phyloP scores from a whole-genome alignment of 2,113 vertebrate species.

The Castor canadensis region DNA sequence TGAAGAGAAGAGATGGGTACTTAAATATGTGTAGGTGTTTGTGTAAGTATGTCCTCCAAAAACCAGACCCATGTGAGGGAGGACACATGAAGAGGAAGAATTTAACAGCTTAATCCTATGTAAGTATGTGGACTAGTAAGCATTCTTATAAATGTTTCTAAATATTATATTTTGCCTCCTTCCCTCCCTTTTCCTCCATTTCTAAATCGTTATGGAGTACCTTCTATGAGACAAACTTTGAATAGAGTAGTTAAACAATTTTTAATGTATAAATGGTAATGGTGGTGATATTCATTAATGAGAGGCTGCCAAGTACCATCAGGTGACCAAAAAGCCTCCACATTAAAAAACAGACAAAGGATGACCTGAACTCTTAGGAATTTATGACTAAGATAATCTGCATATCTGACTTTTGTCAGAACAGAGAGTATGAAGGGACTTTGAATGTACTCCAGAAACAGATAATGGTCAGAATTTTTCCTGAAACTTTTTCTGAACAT shows the following conservation, averaged over 20 bases:
- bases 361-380: not conserved
- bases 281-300: not conserved
- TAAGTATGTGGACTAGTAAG: not conserved
- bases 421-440: not conserved
- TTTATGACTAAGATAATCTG: not conserved
- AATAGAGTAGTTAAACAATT: not conserved
- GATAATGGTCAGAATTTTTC: not conserved
- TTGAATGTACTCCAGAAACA: conserved; percentile 5
- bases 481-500: not conserved
- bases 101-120: not conserved
- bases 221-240: not conserved
- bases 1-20: not conserved
- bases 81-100: not conserved
- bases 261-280: not conserved
- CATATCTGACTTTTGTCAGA: not conserved
- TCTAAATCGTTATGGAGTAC: not conserved
- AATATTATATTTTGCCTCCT: not conserved
- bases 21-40: not conserved
- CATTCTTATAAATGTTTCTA: not conserved
- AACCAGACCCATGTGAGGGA: not conserved
- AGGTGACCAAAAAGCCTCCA: not conserved
- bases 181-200: not conserved
- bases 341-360: not conserved
- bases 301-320: not conserved
- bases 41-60: not conserved